Evolutionary conservation across 2,113 vertebrate species (phyloP).

Genomic region (Ginglymostoma cirratum): DNA sequence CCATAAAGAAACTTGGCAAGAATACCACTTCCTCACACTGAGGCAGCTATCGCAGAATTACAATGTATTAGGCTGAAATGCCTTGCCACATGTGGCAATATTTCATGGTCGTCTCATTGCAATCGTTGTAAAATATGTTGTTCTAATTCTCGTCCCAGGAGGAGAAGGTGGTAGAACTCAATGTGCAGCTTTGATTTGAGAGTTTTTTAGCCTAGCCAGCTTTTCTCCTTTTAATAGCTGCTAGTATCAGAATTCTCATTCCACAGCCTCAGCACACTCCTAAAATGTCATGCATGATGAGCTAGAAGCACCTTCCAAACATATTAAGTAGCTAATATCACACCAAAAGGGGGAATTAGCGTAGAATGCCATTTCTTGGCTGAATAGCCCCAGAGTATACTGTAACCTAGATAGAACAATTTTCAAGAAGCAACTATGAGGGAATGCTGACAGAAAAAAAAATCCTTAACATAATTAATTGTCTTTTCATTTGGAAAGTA

Average conservation of each 20-base stretch:
- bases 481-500: neutral
- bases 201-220: neutral
- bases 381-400: neutral
- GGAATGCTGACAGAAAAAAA: neutral
- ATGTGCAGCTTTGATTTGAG: neutral
- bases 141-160: neutral
- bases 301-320: neutral
- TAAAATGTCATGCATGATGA: neutral
- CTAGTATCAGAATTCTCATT: neutral
- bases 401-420: neutral
- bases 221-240: conserved; percentile 16
- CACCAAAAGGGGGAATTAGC: neutral
- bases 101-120: neutral
- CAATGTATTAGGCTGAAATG: too few relatives aligned
- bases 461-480: neutral
- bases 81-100: neutral
- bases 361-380: neutral
- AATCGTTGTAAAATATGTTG: neutral
- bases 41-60: neutral
- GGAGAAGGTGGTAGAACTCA: neutral
- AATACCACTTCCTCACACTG: neutral
- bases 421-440: neutral
- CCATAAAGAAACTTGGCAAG: conserved; percentile 2
- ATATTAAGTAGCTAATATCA: neutral
- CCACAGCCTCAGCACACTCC: neutral